Conservation (phyloP, 53 echinoderm and acorn worm genomes). For the Astropecten irregularis region DNA sequence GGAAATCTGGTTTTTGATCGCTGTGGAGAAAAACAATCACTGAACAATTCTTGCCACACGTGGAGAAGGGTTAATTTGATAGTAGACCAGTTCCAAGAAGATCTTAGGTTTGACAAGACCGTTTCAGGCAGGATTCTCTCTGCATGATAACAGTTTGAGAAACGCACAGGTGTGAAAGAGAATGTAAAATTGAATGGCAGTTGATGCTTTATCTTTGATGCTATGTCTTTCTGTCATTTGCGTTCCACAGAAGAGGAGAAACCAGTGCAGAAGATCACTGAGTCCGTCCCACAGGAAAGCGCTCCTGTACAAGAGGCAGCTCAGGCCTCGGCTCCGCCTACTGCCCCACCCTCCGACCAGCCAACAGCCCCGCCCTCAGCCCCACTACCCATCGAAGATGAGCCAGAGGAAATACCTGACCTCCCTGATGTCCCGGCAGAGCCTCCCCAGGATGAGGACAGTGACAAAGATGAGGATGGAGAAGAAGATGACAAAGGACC, state of each 20-base stretch:
- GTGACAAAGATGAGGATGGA: constrained; percentile 65
- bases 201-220: no score
- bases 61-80: no score
- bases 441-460: constrained; percentile 6
- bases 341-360: constrained; percentile 22
- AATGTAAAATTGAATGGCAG: no score
- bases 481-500: constrained; percentile 60
- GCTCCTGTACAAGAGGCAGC: constrained; percentile 17
- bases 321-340: constrained; percentile 50
- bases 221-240: no score
- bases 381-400: background rate
- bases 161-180: no score
- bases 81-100: no score
- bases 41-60: no score
- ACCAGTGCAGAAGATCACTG: background rate
- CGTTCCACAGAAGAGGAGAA: constrained; percentile 28
- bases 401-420: constrained; percentile 28
- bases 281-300: background rate
- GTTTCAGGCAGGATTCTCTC: no score
- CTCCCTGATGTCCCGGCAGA: constrained; percentile 27
- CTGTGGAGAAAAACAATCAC: no score
- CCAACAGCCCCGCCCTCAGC: background rate
- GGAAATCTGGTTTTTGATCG: no score
- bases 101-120: no score
- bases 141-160: no score